Base-by-base conservation (phyloP, 2,113 vertebrate genomes). In the Ranitomeya variabilis region DNA sequence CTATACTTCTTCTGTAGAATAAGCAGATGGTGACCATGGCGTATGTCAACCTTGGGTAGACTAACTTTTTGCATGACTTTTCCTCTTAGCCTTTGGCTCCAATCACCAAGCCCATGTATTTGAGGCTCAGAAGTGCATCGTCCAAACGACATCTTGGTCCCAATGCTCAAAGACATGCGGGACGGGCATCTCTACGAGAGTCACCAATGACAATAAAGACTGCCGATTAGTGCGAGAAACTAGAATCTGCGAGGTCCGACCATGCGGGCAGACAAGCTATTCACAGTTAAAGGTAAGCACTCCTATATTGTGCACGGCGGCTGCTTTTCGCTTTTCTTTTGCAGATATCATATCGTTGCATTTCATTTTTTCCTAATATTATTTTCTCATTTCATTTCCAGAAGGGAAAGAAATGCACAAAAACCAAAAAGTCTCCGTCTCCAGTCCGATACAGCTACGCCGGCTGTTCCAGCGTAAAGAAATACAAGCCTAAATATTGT, bases 331-430 rank as follows among this genome's bases (percentile, higher is more conserved):
- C 23, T 66, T 16, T 0, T 54, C 16, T 45, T 45, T 86, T 52
- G 19, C 66, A 13, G 9, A 62, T 54, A 10, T 83, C 62, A 4
- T 52, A 76, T 51, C 73, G 12, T 52, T 67, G 19, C 8, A n/a
- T 52, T 62, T 3, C 37, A 4, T 45, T 45, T 45, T 5, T 45
- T 45, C 5, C 67, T 84, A 84, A 73, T 88, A 52, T 67, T 6
- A 31, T 60, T 64, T n/a, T 31, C 26, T 69, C 21, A 55, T 16
- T 91, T 88, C 79, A 81, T 87, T 92, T 92, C 83, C 96, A 99
- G 98, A 99, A 98, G 92, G 98, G 98, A 89, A 99, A 99, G 92
- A 99, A 99, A 90, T 99, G 98, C 91, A 98, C 96, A 90, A 96
- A 97, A 92, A 99, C 97, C 83, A 98, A 93, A 92, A 99, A 97